Evolutionary conservation across 2,113 vertebrate species (phyloP).

Genomic region (Symphodus melops): DNA sequence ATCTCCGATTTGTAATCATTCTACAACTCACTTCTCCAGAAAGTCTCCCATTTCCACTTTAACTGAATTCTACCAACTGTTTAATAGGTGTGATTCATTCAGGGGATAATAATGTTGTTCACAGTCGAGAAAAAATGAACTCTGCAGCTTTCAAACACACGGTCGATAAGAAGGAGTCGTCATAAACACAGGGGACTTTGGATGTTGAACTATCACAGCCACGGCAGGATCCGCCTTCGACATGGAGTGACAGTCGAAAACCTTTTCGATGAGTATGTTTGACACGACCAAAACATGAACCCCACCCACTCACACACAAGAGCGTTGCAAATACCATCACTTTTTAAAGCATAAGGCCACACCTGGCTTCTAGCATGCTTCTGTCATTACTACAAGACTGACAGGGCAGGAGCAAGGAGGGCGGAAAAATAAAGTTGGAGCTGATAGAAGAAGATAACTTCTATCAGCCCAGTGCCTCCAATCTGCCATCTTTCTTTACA

Average conservation of each 20-base stretch:
- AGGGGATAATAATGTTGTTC: conserved; percentile 27
- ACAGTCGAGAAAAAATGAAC: conserved; percentile 43
- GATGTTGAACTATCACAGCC: conserved; percentile 28
- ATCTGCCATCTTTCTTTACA: neutral
- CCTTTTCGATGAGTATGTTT: neutral
- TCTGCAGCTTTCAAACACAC: conserved; percentile 44
- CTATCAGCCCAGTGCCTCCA: too few relatives aligned
- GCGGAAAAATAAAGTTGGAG: conserved; percentile 4
- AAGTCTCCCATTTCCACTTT: conserved; percentile 14
- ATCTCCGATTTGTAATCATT: neutral
- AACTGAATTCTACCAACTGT: conserved; percentile 6
- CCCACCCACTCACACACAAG: neutral
- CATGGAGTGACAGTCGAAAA: conserved; percentile 19
- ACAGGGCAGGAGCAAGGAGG: neutral
- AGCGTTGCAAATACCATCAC: conserved; percentile 12
- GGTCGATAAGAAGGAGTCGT: conserved; percentile 45
- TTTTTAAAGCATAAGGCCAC: neutral
- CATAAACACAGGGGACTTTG: conserved; percentile 71
- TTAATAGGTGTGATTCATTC: conserved; percentile 38
- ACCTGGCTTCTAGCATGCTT: conserved; percentile 32
- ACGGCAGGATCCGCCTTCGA: conserved; percentile 9
- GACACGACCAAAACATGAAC: neutral
- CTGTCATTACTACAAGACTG: neutral
- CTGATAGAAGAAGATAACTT: neutral
- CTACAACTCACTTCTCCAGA: neutral